These are phyloP conservation scores for Gryllus longicercus DNA, from an alignment of 2,888 invertebrate genomes.

Conservation along the genomic window DNA sequence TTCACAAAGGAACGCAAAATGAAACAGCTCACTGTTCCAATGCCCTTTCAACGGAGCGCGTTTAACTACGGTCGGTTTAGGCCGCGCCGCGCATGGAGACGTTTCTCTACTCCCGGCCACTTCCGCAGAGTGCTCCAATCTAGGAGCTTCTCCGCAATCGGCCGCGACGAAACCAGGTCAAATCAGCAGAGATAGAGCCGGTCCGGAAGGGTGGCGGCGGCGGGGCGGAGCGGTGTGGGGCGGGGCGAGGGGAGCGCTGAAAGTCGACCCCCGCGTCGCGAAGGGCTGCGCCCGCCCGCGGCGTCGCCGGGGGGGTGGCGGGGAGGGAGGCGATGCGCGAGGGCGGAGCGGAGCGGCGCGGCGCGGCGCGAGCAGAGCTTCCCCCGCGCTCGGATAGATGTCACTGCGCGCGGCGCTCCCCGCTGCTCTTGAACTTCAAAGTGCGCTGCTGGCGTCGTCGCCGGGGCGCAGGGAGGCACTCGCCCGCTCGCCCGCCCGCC, in stretches of 20 bases:
- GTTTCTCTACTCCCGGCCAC: no score
- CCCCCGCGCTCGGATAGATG: conserved; percentile 4
- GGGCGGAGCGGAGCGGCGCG: not conserved
- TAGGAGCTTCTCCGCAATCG: no score
- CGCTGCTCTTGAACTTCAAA: conserved; percentile 17
- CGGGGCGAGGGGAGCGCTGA: not conserved
- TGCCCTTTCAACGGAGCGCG: no score
- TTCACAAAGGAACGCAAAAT: no score
- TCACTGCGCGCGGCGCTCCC: not conserved
- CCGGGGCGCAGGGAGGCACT: not conserved
- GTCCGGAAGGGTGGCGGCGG: not conserved
- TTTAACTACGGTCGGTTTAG: no score
- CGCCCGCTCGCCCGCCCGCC: not conserved
- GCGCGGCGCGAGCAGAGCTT: not conserved
- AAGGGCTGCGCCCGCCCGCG: not conserved
- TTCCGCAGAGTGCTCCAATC: no score
- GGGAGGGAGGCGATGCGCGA: not conserved
- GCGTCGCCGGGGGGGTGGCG: not conserved
- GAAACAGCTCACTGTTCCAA: no score
- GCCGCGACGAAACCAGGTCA: no score
- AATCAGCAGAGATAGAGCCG: no score
- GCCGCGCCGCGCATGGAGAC: no score
- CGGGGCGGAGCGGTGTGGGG: not conserved
- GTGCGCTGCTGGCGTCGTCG: not conserved
- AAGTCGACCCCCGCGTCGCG: no score